A percentile compares a stretch with the other conserved stretches of the same genome.
These are phyloP conservation scores for Aphrophora alni DNA, from an alignment of 2,888 invertebrate species.

Conservation along the genomic window DNA sequence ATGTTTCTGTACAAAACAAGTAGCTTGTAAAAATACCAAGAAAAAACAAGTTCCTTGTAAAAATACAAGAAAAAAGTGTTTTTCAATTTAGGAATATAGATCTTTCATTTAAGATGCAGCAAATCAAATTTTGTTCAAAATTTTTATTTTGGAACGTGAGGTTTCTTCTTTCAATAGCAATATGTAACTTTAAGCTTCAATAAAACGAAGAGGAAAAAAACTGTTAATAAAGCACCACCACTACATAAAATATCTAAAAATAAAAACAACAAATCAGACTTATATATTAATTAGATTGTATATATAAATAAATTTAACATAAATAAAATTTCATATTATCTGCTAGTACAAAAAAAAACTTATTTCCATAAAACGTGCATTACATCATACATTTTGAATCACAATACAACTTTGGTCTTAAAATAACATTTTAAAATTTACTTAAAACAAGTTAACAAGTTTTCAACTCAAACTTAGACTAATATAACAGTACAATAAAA, in stretches of 20 bases:
- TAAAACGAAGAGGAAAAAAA: neutral
- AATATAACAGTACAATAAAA: constrained; percentile 23
- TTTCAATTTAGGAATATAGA: too few relatives aligned
- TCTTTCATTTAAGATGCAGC: too few relatives aligned
- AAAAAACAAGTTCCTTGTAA: too few relatives aligned
- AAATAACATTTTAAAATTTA: constrained; percentile 18
- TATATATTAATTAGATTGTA: neutral
- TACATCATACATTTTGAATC: constrained; percentile 10
- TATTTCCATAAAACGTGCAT: neutral
- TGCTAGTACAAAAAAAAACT: neutral
- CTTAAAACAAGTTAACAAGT: constrained; percentile 35
- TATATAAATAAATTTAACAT: neutral
- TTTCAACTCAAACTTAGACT: neutral
- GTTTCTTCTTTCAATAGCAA: too few relatives aligned
- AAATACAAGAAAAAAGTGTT: too few relatives aligned
- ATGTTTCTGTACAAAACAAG: too few relatives aligned
- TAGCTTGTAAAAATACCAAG: too few relatives aligned
- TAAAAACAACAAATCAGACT: neutral
- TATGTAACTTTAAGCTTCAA: neutral
- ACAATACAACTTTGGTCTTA: constrained; percentile 33
- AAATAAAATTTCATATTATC: neutral
- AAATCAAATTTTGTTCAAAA: too few relatives aligned
- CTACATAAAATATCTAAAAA: neutral
- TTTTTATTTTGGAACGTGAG: too few relatives aligned
- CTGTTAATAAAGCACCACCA: neutral